Evolutionary conservation across 2,888 invertebrate species (phyloP).

Genomic region (Tinea pellionella): DNA sequence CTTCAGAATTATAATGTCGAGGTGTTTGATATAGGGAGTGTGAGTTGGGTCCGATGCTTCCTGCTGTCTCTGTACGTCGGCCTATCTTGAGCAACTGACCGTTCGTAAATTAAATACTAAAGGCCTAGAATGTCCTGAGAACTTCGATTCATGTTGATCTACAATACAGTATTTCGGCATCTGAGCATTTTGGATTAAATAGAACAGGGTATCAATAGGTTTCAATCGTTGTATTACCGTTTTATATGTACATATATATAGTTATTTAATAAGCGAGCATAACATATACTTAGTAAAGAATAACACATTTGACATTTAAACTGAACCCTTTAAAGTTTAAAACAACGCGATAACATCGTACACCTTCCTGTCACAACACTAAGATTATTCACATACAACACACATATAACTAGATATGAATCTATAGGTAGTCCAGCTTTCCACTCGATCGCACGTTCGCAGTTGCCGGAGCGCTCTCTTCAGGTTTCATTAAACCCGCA

Average conservation of each 20-base stretch:
- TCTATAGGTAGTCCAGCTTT: neutral
- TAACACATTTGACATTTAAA: neutral
- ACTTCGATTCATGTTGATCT: neutral
- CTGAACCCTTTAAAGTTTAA: neutral
- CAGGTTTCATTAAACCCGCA: neutral
- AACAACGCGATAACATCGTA: neutral
- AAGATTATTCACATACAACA: neutral
- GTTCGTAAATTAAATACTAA: slow-evolving; percentile 58
- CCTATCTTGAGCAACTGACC: slow-evolving; percentile 53
- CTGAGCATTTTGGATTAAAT: neutral
- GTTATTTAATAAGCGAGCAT: no score
- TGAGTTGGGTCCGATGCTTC: slow-evolving; percentile 29
- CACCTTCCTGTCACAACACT: neutral
- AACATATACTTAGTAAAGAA: neutral
- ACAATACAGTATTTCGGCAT: neutral
- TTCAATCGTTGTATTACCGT: no score
- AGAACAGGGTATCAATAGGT: no score
- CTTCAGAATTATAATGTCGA: neutral
- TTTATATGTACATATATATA: no score
- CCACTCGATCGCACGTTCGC: neutral
- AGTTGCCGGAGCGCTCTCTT: neutral
- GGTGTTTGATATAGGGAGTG: slow-evolving; percentile 19
- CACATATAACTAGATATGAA: neutral
- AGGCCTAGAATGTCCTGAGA: slow-evolving; percentile 13
- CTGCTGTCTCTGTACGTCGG: slow-evolving; percentile 63